Evolutionary conservation across 2,113 vertebrate genomes (phyloP).

Genomic region (Nesoenas mayeri): DNA sequence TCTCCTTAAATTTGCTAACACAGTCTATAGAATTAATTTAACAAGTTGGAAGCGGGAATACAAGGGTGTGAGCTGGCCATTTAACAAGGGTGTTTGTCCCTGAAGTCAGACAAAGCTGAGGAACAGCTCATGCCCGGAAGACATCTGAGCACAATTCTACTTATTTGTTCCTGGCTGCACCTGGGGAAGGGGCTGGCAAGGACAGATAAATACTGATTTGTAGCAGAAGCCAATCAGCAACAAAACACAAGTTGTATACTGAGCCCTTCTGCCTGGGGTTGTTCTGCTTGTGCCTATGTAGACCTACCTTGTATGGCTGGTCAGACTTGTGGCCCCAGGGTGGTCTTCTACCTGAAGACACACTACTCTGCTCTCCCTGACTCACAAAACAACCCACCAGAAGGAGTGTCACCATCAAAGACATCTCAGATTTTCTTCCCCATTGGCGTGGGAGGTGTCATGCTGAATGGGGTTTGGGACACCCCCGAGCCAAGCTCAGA

Average conservation of each 20-base stretch:
- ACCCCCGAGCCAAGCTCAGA: neutral
- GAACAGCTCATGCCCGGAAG: neutral
- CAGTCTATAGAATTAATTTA: neutral
- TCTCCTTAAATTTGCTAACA: neutral
- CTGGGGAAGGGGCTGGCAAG: neutral
- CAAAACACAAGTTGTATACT: fast-evolving
- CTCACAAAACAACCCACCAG: neutral
- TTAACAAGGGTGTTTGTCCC: neutral
- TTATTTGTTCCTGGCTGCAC: neutral
- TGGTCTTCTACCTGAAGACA: neutral
- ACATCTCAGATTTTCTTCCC: neutral
- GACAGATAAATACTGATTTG: neutral
- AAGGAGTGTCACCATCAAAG: neutral
- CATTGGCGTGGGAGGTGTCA: neutral
- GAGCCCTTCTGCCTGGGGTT: neutral
- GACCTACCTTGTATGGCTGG: neutral
- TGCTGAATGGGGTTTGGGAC: neutral
- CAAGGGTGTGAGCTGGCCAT: neutral
- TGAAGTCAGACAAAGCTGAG: neutral
- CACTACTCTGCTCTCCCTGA: neutral
- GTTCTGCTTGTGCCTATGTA: neutral
- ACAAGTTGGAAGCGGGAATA: neutral
- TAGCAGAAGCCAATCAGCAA: neutral
- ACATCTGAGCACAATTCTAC: neutral
- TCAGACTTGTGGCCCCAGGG: neutral